These are phyloP conservation scores for Nanger granti DNA, from an alignment of 2,113 vertebrate species.

Conservation along the genomic window DNA sequence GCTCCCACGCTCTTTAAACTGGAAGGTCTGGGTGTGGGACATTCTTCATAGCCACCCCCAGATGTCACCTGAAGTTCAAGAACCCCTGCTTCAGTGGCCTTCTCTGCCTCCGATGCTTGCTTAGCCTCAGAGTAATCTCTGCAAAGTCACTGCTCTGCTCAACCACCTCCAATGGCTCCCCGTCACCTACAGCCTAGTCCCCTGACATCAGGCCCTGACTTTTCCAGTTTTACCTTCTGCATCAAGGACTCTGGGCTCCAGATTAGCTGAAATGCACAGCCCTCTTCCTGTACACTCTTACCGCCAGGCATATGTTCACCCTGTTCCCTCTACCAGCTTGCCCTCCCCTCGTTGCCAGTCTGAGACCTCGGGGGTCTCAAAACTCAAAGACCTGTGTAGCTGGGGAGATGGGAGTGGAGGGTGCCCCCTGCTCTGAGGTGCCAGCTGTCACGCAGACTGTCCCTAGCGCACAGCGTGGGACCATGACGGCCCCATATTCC, in stretches of 20 bases:
- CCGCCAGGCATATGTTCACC: background rate
- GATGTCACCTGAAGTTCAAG: background rate
- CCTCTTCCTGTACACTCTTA: background rate
- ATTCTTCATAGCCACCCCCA: background rate
- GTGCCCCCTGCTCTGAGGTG: background rate
- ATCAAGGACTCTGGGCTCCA: background rate
- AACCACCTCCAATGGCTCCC: background rate
- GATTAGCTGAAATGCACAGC: background rate
- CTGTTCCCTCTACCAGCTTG: background rate
- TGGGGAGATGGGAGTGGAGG: background rate
- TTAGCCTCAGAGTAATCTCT: background rate
- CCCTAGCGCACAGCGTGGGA: rapidly evolving
- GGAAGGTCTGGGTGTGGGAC: background rate
- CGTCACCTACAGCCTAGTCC: background rate
- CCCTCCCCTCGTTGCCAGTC: background rate
- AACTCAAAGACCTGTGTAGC: background rate
- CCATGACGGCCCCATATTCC: background rate
- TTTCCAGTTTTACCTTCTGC: background rate
- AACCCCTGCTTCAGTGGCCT: background rate
- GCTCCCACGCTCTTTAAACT: background rate
- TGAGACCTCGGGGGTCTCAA: background rate
- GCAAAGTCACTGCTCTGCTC: background rate
- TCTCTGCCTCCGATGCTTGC: background rate
- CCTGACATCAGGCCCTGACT: background rate
- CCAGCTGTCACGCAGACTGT: background rate